phyloP scores from a whole-genome alignment of 2,888 invertebrate species.

The Eudemis profundana region DNA sequence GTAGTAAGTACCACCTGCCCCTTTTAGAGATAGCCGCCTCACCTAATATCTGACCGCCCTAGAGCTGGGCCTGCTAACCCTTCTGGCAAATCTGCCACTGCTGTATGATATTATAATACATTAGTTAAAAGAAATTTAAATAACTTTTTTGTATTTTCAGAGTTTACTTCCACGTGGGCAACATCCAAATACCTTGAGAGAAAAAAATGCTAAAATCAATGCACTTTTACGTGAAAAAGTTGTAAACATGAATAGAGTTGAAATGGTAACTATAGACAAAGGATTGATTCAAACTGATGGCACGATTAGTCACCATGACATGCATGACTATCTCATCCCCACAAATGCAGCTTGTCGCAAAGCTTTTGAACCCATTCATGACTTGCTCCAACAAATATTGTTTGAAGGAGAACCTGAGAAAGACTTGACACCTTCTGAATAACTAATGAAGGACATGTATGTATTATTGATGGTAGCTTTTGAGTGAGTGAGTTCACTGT shows the following conservation, averaged over 20 bases:
- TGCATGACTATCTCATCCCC: slow-evolving; percentile 96
- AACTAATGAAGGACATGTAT: slow-evolving; percentile 53
- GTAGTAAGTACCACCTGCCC: too few species aligned
- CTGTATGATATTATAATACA: too few species aligned
- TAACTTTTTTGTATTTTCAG: slow-evolving; percentile 79
- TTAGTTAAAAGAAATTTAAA: too few species aligned
- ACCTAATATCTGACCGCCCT: too few species aligned
- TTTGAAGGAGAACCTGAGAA: slow-evolving; percentile 91
- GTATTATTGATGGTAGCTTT: slow-evolving; percentile 54
- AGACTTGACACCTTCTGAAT: slow-evolving; percentile 90
- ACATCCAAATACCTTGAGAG: slow-evolving; percentile 91
- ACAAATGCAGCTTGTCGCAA: slow-evolving; percentile 95
- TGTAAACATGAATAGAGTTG: slow-evolving; percentile 88
- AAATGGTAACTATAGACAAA: slow-evolving; percentile 92
- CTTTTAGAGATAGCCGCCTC: too few species aligned
- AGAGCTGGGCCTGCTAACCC: too few species aligned
- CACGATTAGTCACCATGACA: slow-evolving; percentile 94
- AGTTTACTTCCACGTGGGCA: slow-evolving; percentile 95
- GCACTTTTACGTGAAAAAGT: slow-evolving; percentile 88
- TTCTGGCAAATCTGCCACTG: too few species aligned
- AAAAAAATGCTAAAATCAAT: slow-evolving; percentile 91
- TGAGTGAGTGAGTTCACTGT: slow-evolving; percentile 76
- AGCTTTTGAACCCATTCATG: slow-evolving; percentile 93
- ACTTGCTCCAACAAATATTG: slow-evolving; percentile 91
- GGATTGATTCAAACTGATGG: slow-evolving; percentile 92